Conservation (phyloP, 1,140 invertebrate species). For the Gonioctena quinquepunctata region DNA sequence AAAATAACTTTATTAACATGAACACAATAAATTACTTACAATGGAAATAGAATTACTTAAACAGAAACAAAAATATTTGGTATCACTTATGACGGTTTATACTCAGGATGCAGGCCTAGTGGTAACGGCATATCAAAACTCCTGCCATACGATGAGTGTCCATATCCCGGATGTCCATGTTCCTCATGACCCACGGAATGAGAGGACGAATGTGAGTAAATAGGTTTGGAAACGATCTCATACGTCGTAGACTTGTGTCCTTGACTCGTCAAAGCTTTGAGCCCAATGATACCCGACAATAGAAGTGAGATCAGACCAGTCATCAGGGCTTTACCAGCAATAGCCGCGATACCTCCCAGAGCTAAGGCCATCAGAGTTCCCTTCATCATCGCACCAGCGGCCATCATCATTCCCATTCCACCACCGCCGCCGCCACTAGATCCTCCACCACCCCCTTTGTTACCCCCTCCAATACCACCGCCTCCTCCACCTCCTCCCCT, state of each 20-base stretch:
- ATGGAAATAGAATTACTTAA: not conserved
- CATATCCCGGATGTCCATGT: constrained; percentile 61
- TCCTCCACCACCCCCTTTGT: constrained; percentile 57
- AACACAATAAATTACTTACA: not conserved
- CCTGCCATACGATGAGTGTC: constrained; percentile 62
- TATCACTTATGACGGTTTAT: constrained; percentile 35
- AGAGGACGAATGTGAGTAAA: constrained; percentile 72
- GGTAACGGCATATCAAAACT: constrained; percentile 52
- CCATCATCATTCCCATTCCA: constrained; percentile 62
- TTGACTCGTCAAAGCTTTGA: constrained; percentile 70
- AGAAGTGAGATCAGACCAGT: constrained; percentile 79
- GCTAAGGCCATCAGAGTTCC: constrained; percentile 75
- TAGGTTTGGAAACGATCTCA: constrained; percentile 80
- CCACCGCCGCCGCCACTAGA: constrained; percentile 62
- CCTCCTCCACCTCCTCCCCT: constrained; percentile 57
- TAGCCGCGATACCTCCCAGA: constrained; percentile 73
- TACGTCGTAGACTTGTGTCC: constrained; percentile 78
- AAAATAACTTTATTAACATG: not conserved
- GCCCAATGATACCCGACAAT: constrained; percentile 74
- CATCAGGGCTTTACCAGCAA: constrained; percentile 83
- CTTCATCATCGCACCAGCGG: constrained; percentile 68
- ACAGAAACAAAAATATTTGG: not conserved
- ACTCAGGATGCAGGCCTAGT: constrained; percentile 46
- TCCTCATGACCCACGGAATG: constrained; percentile 72
- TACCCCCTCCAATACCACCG: constrained; percentile 56